Evolutionary conservation across 2,888 invertebrate genomes (phyloP).

Genomic region (Drosophila cognata): DNA sequence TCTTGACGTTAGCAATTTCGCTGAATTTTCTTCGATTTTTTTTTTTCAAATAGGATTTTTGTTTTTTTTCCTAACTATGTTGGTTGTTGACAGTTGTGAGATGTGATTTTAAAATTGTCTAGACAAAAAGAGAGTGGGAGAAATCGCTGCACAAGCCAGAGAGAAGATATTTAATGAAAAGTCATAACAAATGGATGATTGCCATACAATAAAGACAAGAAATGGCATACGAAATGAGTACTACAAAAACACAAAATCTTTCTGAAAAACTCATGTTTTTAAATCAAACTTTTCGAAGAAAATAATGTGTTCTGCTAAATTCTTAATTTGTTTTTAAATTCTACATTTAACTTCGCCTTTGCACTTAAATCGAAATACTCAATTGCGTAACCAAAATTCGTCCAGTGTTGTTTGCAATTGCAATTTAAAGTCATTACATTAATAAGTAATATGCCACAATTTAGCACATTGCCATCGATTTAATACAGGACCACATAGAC

Average conservation of each 20-base stretch:
- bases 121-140: conserved; percentile 42
- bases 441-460: conserved; percentile 70
- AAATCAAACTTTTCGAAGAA: not conserved
- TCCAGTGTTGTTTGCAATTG: conserved; percentile 23
- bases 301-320: too few relatives aligned
- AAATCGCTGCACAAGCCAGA: conserved; percentile 13
- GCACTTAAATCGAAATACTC: conserved; percentile 1
- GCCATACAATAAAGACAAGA: conserved; percentile 10
- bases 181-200: conserved; percentile 14
- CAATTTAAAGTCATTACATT: conserved; percentile 64
- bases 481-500: conserved; percentile 41
- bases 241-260: not conserved
- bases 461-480: conserved; percentile 64
- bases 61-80: conserved; percentile 13
- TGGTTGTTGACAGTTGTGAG: conserved; percentile 57
- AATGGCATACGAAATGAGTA: too few relatives aligned
- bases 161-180: conserved; percentile 33
- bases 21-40: conserved; percentile 26
- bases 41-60: conserved; percentile 15
- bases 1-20: conserved; percentile 51
- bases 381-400: conserved; percentile 1
- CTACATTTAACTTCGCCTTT: not conserved
- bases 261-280: not conserved
- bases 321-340: not conserved
- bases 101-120: conserved; percentile 74